These are phyloP conservation scores for Iphiclides podalirius DNA, from an alignment of 2,888 invertebrate species.

Conservation along the genomic window DNA sequence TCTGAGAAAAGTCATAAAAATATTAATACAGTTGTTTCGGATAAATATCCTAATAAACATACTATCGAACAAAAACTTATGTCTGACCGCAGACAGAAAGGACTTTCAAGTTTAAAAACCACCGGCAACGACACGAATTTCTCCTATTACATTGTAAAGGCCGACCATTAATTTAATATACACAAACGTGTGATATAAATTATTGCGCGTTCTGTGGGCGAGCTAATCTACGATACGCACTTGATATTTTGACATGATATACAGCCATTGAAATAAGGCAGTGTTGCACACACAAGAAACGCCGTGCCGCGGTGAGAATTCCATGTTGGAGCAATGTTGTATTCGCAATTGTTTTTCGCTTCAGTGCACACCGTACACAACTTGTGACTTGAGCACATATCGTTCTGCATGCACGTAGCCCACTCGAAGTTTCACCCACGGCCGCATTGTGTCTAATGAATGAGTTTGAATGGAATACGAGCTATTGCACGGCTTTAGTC, in stretches of 20 bases:
- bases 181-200: constrained; percentile 11
- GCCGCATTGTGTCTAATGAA: background rate
- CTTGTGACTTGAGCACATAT: background rate
- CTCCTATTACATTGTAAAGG: constrained; percentile 8
- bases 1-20: no score
- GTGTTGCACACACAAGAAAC: constrained; percentile 29
- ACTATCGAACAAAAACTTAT: background rate
- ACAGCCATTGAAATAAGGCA: constrained; percentile 37
- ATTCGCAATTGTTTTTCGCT: constrained; percentile 6
- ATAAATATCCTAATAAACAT: background rate
- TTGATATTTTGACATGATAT: constrained; percentile 31
- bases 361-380: background rate
- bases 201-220: constrained; percentile 9
- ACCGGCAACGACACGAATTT: background rate
- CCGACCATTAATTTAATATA: constrained; percentile 21
- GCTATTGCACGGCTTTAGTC: no score
- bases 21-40: background rate
- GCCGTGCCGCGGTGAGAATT: constrained; percentile 12
- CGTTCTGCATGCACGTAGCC: background rate
- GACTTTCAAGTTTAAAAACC: background rate
- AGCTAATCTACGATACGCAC: constrained; percentile 17
- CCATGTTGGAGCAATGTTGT: constrained; percentile 1
- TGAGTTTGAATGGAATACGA: no score
- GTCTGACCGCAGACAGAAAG: background rate
- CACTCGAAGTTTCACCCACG: background rate